Evolutionary conservation across 2,797 vertebrate genomes (phyloP), one percentile per base, ranked within the genome.

Genomic region (Tapirus indicus): DNA sequence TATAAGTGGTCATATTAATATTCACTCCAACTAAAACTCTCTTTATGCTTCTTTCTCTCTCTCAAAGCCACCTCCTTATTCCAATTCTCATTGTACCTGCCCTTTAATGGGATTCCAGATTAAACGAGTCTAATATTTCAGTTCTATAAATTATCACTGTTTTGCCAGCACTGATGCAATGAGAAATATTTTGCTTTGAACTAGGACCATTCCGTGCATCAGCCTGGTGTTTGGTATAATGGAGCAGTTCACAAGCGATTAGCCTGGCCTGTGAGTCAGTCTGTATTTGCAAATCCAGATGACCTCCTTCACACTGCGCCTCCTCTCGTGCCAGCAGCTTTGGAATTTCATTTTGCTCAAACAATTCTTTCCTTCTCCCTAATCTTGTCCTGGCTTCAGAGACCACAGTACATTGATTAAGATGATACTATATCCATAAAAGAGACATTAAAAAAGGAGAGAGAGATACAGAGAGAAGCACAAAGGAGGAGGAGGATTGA

Each of bases 101-200:
- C 17, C 25, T 87, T 71, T 54, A 80, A 66, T 84, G n/a, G 56
- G n/a, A 93, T 93, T 94, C 12, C 35, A 95, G 64, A 92, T 35
- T 44, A 58, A 90, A 80, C n/a, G 10, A 25, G 74, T 2, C 35
- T 41, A 80, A 74, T 62, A 88, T 75, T 74, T 88, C 58, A 49
- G 4, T 84, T 38, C 35, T 41, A 49, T 82, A 49, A 23, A 13
- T 13, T 88, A 35, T 62, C 32, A 41, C 18, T 86, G 29, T 79
- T 86, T 83, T 47, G 16, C 20, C 52, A 95, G 54, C 64, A 87
- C 16, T 35, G 56, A 85, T 66, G 32, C 32, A 56, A 60, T 69
- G 21, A 84, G 49, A 75, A 87, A 84, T 49, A 32, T 23, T 47
- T 93, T 78, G 18, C 52, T 83, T 87, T 74, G 71, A 84, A 84